phyloP scores from a whole-genome alignment of 2,797 vertebrate species.

The Pseudochirops cupreus region DNA sequence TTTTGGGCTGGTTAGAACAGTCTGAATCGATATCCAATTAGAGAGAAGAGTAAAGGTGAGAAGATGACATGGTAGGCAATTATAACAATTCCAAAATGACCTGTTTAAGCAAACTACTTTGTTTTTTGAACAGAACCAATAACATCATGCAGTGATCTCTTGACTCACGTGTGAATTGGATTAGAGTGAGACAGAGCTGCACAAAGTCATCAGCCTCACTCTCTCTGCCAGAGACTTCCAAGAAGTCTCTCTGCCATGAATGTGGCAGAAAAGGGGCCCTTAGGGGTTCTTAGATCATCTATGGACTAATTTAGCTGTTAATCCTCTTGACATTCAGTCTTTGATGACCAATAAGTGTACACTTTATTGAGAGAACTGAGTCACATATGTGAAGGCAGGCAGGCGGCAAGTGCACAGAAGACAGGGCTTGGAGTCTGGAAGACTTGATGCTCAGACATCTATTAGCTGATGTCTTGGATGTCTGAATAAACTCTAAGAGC shows the following conservation, averaged over 20 bases:
- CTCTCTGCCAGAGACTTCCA: neutral
- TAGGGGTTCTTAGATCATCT: no score
- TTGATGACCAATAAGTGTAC: neutral
- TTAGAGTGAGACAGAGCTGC: neutral
- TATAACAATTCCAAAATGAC: neutral
- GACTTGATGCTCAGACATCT: no score
- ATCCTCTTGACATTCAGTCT: neutral
- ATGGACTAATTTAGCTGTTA: no score
- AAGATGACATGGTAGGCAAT: neutral
- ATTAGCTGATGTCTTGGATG: neutral
- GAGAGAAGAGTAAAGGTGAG: neutral
- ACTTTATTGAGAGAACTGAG: neutral
- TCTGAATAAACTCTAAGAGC: neutral
- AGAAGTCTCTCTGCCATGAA: neutral
- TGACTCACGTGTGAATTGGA: neutral
- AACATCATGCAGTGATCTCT: neutral
- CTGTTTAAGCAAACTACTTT: neutral
- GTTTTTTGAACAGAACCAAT: neutral
- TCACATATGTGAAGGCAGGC: neutral
- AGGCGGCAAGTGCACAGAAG: neutral
- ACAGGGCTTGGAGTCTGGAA: no score
- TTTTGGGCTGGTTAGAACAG: neutral
- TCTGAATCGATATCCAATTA: neutral
- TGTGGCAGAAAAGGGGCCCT: no score
- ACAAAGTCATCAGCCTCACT: neutral